Percentiles rank a stretch among this genome's conserved stretches.
These are phyloP conservation scores for Achatina immaculata DNA, from an alignment of 1,140 invertebrate genomes.

Conservation along the genomic window DNA sequence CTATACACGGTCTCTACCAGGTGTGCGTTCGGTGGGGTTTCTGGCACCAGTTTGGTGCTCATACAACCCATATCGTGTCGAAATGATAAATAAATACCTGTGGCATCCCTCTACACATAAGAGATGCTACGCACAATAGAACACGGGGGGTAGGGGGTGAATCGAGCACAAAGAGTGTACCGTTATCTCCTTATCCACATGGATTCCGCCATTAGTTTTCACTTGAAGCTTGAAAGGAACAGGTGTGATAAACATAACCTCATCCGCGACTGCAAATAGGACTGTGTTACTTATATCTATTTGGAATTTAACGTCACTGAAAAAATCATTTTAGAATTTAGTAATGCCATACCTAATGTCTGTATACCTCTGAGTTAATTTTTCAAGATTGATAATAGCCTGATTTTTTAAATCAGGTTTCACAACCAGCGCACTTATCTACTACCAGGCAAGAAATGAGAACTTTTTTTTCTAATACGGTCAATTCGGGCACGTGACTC, in stretches of 20 bases:
- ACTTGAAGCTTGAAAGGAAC: constrained; percentile 31
- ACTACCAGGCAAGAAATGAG: not conserved
- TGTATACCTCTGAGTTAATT: too few species aligned
- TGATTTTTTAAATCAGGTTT: too few species aligned
- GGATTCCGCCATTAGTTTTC: constrained; percentile 51
- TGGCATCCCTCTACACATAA: constrained; percentile 54
- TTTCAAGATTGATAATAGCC: too few species aligned
- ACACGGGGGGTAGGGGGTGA: constrained; percentile 43
- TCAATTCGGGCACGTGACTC: constrained; percentile 48
- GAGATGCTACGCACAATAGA: constrained; percentile 15
- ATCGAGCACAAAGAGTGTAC: constrained; percentile 45
- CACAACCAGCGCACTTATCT: too few species aligned
- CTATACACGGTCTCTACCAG: constrained; percentile 61
- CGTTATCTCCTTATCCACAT: constrained; percentile 50
- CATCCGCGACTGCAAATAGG: constrained; percentile 50
- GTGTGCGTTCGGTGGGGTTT: constrained; percentile 58
- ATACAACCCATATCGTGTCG: constrained; percentile 68
- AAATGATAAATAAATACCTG: constrained; percentile 50
- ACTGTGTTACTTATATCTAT: not conserved
- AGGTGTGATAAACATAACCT: constrained; percentile 34
- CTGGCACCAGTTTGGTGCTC: constrained; percentile 67
- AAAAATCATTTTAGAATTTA: too few species aligned
- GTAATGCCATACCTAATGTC: too few species aligned
- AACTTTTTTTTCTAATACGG: constrained; percentile 40
- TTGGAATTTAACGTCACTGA: not conserved